A percentile compares a stretch with the other conserved stretches of the same genome.
These are phyloP conservation scores for Pedionomus torquatus DNA, from an alignment of 2,113 vertebrate species.

Conservation along the genomic window DNA sequence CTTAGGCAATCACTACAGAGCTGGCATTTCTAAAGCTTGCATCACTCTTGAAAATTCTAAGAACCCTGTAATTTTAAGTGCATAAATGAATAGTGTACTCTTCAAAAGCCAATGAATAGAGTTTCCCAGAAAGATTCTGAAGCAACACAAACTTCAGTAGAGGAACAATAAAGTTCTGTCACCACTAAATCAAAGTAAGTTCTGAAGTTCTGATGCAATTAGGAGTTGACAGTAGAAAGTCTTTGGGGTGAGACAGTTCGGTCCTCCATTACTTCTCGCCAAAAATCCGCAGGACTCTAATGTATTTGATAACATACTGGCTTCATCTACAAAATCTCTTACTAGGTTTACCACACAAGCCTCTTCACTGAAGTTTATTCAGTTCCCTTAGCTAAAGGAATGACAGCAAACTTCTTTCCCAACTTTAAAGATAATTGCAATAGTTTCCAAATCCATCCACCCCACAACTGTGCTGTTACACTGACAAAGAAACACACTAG, in stretches of 20 bases:
- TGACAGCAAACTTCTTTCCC: background rate
- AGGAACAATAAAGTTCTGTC: background rate
- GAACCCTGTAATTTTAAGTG: background rate
- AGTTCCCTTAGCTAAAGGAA: background rate
- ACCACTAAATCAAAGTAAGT: background rate
- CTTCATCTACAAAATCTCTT: background rate
- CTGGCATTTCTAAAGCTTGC: background rate
- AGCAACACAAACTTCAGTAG: background rate
- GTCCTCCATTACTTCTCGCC: background rate
- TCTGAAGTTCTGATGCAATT: background rate
- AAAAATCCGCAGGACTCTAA: background rate
- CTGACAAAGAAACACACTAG: fast-evolving
- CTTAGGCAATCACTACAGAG: background rate
- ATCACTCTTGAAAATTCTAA: background rate
- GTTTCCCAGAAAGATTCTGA: background rate
- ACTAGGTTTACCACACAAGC: background rate
- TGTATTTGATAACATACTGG: background rate
- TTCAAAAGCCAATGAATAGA: background rate
- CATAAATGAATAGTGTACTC: background rate
- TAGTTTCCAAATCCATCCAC: background rate
- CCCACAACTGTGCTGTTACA: background rate
- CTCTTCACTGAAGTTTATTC: background rate
- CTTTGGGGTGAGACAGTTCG: background rate
- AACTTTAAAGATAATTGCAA: background rate
- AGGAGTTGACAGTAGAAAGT: background rate